Conservation (phyloP, 23 tunicate species). For the Botrylloides violaceus region DNA sequence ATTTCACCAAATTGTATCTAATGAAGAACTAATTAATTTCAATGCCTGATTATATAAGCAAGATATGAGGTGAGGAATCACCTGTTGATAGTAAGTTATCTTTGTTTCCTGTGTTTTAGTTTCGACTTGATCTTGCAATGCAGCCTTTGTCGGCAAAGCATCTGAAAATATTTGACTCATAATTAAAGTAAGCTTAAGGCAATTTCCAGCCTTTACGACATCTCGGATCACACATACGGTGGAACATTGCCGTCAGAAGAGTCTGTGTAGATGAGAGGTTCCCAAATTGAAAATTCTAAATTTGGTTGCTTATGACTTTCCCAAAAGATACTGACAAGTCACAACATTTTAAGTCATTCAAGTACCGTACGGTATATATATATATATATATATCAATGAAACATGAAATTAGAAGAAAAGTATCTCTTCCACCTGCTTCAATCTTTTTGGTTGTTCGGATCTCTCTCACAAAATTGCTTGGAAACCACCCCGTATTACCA, state of each 20-base stretch:
- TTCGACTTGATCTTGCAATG: conserved; percentile 41
- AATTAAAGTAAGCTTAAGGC: too few species aligned
- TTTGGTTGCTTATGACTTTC: background rate
- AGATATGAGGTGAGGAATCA: conserved; percentile 1
- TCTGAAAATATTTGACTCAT: background rate
- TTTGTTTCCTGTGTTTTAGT: conserved; percentile 55
- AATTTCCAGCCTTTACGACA: too few species aligned
- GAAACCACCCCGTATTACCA: conserved; percentile 90
- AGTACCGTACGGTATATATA: too few species aligned
- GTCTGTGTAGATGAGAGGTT: too few species aligned
- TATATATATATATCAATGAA: too few species aligned
- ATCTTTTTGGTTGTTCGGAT: conserved; percentile 45
- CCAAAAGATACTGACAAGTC: background rate
- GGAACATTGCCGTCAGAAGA: too few species aligned
- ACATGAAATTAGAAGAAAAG: background rate
- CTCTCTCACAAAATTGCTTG: conserved; percentile 83
- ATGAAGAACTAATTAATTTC: background rate
- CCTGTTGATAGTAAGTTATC: conserved; percentile 71
- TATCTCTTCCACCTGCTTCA: conserved; percentile 35
- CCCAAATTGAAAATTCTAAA: too few species aligned
- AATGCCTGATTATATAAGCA: background rate
- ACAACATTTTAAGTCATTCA: background rate
- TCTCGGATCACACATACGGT: too few species aligned
- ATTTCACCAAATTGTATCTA: background rate
- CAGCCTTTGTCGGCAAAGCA: conserved; percentile 10